Evolutionary conservation across 2,797 vertebrate species (phyloP).

Genomic region (Saxicola maurus): DNA sequence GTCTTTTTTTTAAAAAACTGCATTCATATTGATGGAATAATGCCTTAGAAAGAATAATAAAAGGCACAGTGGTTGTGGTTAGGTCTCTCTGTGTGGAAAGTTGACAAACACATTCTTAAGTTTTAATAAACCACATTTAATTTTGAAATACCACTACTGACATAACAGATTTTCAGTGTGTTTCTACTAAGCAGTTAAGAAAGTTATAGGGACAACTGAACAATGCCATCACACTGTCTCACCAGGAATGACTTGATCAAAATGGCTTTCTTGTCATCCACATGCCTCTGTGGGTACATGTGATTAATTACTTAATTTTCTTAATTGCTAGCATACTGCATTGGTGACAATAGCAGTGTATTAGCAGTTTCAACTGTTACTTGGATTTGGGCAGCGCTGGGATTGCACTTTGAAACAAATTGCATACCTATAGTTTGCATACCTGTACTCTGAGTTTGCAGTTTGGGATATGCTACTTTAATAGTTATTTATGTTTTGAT

Average conservation of each 20-base stretch:
- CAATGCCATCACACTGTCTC: neutral
- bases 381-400: neutral
- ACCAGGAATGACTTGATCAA: neutral
- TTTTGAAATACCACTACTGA: constrained; percentile 34
- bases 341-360: neutral
- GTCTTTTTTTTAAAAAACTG: neutral
- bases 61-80: constrained; percentile 75
- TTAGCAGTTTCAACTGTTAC: neutral
- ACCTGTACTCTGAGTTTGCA: neutral
- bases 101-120: constrained; percentile 48
- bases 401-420: neutral
- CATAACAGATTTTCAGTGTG: constrained; percentile 23
- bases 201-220: neutral
- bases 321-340: neutral
- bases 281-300: neutral
- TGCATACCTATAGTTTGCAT: neutral
- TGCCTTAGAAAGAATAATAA: constrained; percentile 74
- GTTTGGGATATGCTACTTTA: neutral
- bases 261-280: neutral
- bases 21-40: constrained; percentile 66
- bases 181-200: neutral
- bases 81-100: constrained; percentile 46
- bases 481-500: neutral
- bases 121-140: constrained; percentile 56
- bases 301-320: neutral